Conservation (phyloP, 1,140 invertebrate genomes). For the Drosophila bifasciata region DNA sequence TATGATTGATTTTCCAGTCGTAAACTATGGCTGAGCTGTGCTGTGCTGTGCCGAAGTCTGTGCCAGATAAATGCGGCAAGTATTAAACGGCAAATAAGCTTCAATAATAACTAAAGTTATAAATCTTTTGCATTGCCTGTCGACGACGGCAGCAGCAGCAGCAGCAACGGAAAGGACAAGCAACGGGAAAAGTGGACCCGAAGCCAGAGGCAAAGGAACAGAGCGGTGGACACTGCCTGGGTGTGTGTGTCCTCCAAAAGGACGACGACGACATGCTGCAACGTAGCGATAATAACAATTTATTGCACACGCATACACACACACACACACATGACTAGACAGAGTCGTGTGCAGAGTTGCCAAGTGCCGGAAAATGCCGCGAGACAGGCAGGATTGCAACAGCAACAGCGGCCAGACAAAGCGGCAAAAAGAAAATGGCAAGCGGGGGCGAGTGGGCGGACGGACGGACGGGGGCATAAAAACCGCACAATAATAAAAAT, state of each 20-base stretch:
- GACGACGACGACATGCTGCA: conserved; percentile 76
- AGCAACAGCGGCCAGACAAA: conserved; percentile 35
- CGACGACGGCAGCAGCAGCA: conserved; percentile 20
- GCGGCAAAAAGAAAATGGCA: conserved; percentile 11
- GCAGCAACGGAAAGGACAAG: neutral
- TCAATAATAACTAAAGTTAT: conserved; percentile 84
- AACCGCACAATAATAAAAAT: conserved; percentile 83
- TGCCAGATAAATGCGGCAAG: conserved; percentile 66
- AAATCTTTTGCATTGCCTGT: conserved; percentile 75
- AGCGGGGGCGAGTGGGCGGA: neutral
- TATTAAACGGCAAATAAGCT: conserved; percentile 76
- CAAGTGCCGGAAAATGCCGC: conserved; percentile 75
- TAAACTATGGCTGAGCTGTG: conserved; percentile 55
- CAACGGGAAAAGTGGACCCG: no score
- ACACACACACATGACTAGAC: conserved; percentile 30
- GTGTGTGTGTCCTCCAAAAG: conserved; percentile 34
- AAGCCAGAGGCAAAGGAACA: conserved; percentile 6
- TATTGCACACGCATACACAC: conserved; percentile 72
- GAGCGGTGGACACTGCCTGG: conserved; percentile 14
- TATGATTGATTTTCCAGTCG: conserved; percentile 79
- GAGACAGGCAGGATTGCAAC: conserved; percentile 71
- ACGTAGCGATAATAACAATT: conserved; percentile 83
- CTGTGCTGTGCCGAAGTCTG: conserved; percentile 42
- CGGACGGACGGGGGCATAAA: no score
- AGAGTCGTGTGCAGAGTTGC: conserved; percentile 51